A percentile compares a stretch with the other conserved stretches of the same genome.
These are phyloP conservation scores for Lacanobia oleracea DNA, from an alignment of 2,888 invertebrate genomes.

Conservation along the genomic window DNA sequence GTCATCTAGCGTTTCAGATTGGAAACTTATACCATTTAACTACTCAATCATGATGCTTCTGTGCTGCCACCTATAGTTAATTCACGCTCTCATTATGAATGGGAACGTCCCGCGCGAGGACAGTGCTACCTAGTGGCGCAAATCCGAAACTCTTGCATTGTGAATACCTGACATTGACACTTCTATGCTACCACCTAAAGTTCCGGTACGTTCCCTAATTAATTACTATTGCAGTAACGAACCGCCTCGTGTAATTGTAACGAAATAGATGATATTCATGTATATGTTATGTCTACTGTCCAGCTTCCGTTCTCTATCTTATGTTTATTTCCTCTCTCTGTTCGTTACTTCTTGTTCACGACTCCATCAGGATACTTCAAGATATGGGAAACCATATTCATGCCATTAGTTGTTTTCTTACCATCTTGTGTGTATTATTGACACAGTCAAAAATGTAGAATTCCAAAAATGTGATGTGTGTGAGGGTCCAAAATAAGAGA, in stretches of 20 bases:
- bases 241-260: constrained; percentile 34
- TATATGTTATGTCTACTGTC: constrained; percentile 52
- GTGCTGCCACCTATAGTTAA: no score
- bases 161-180: no score
- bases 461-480: not conserved
- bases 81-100: no score
- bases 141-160: no score
- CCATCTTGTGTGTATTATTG: constrained; percentile 52
- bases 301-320: constrained; percentile 63
- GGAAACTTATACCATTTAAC: no score
- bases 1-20: no score
- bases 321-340: constrained; percentile 52
- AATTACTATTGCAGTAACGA: constrained; percentile 37
- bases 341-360: constrained; percentile 55
- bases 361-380: constrained; percentile 71
- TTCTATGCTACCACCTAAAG: no score
- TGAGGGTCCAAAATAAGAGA: not conserved
- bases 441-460: constrained; percentile 36
- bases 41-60: no score
- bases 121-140: no score
- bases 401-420: constrained; percentile 73
- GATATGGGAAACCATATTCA: constrained; percentile 74
- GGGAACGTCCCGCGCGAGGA: no score
- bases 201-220: no score
- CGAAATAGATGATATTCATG: constrained; percentile 52